Conservation (phyloP, 2,113 vertebrate genomes). For the Lepisosteus oculatus region DNA sequence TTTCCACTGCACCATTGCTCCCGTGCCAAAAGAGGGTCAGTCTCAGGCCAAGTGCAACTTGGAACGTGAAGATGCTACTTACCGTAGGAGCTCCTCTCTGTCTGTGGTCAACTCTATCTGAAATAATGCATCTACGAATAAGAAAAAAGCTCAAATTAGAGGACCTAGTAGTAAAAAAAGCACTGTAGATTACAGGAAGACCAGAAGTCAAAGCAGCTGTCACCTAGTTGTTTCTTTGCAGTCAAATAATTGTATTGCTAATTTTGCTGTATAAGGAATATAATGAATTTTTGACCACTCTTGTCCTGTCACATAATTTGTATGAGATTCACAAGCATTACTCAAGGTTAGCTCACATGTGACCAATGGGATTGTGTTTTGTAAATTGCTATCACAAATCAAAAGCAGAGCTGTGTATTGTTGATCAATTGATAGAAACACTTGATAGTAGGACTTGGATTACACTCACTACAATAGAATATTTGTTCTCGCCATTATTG, state of each 20-base stretch:
- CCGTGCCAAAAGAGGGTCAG: slow-evolving; percentile 26
- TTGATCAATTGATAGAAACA: too few species aligned
- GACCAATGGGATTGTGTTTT: too few species aligned
- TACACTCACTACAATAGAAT: too few species aligned
- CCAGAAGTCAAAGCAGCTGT: not conserved
- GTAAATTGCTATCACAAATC: too few species aligned
- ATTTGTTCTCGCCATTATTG: too few species aligned
- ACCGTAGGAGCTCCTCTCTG: slow-evolving; percentile 52
- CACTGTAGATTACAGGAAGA: not conserved
- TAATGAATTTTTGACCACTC: too few species aligned
- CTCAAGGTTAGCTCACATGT: too few species aligned
- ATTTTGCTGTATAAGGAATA: not conserved
- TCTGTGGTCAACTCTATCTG: slow-evolving; percentile 53
- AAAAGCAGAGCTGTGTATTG: too few species aligned
- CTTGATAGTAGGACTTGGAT: too few species aligned
- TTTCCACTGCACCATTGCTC: slow-evolving; percentile 51
- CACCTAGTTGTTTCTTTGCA: not conserved
- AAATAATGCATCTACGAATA: slow-evolving; percentile 16
- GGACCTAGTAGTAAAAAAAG: not conserved
- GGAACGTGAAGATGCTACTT: slow-evolving; percentile 62
- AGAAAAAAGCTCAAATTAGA: too few species aligned
- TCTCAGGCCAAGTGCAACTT: slow-evolving; percentile 21
- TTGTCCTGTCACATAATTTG: too few species aligned
- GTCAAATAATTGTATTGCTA: not conserved
- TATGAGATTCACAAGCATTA: too few species aligned